Conservation (phyloP, 2,113 vertebrate genomes). For the Syngnathus scovelli region DNA sequence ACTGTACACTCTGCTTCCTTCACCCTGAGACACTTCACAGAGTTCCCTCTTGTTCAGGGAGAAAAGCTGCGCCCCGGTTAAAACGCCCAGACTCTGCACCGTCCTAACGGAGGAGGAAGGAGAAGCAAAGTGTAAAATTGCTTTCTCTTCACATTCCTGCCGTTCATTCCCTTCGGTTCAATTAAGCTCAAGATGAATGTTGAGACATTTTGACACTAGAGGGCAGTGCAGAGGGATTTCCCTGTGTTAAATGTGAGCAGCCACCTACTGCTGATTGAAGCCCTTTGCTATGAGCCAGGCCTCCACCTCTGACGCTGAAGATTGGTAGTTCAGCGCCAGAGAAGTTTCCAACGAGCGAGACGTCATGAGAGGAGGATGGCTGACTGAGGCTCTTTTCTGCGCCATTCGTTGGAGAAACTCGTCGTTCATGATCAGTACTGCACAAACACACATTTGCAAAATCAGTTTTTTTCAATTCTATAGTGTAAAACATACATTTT, state of each 20-base stretch:
- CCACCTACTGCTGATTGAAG: slow-evolving; percentile 68
- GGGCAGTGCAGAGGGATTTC: slow-evolving; percentile 6
- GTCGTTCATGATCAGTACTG: slow-evolving; percentile 70
- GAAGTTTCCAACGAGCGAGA: slow-evolving; percentile 51
- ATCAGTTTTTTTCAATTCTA: too few species aligned
- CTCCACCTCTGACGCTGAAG: slow-evolving; percentile 63
- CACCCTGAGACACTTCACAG: slow-evolving; percentile 55
- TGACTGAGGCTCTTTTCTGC: slow-evolving; percentile 29
- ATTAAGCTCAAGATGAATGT: background rate
- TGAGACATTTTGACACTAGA: slow-evolving; percentile 11
- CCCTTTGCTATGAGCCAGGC: slow-evolving; percentile 78
- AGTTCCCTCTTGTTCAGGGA: slow-evolving; percentile 69
- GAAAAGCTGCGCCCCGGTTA: slow-evolving; percentile 71
- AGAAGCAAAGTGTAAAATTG: background rate
- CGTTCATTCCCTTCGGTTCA: background rate
- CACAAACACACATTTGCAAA: slow-evolving; percentile 9
- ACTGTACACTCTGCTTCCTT: slow-evolving; percentile 73
- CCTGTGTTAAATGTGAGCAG: background rate
- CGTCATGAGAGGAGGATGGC: slow-evolving; percentile 27
- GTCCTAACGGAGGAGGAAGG: slow-evolving; percentile 50
- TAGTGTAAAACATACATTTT: too few species aligned
- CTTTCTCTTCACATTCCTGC: background rate
- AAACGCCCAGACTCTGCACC: slow-evolving; percentile 56
- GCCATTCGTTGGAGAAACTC: slow-evolving; percentile 67
- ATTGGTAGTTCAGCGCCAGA: slow-evolving; percentile 59